Evolutionary conservation across 2,113 vertebrate species (phyloP).

Genomic region (Hypomesus transpacificus): DNA sequence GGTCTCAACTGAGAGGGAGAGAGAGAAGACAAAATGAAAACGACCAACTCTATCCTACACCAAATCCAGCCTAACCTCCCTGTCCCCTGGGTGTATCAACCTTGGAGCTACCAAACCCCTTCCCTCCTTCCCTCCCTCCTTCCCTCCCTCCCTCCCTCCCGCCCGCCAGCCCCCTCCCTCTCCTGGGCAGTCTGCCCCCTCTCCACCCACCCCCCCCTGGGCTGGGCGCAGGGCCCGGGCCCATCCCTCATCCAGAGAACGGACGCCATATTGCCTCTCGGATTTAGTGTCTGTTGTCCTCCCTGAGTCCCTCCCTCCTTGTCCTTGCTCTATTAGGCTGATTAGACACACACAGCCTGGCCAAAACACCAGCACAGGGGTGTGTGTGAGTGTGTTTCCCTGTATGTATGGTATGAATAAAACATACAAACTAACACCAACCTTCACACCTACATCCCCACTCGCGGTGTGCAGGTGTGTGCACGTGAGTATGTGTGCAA

Average conservation of each 20-base stretch:
- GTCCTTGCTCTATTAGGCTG: conserved; percentile 69
- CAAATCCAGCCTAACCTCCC: too few species aligned
- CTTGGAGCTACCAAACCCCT: background rate
- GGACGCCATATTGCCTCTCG: conserved; percentile 69
- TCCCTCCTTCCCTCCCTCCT: background rate
- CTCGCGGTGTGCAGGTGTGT: background rate
- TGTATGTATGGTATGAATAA: conserved; percentile 44
- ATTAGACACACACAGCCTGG: conserved; percentile 62
- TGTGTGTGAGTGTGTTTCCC: conserved; percentile 15
- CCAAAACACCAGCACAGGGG: conserved; percentile 24
- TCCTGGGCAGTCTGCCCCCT: conserved; percentile 18
- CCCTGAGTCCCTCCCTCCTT: conserved; percentile 52
- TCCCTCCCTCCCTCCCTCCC: conserved; percentile 8
- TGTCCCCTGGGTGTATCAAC: background rate
- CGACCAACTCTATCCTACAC: background rate
- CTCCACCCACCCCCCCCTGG: conserved; percentile 15
- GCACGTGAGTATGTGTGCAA: conserved; percentile 10
- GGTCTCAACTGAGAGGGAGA: conserved; percentile 83
- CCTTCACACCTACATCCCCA: conserved; percentile 35
- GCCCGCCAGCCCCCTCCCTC: conserved; percentile 1
- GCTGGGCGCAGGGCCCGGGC: conserved; percentile 57
- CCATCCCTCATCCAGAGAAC: conserved; percentile 64
- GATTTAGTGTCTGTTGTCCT: conserved; percentile 66
- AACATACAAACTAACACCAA: conserved; percentile 50
- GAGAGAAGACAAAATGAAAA: conserved; percentile 21